A percentile compares a stretch with the other conserved stretches of the same genome.
Evolutionary conservation across 1,140 invertebrate genomes (phyloP).

Genomic region (Scaptomyza graminum): DNA sequence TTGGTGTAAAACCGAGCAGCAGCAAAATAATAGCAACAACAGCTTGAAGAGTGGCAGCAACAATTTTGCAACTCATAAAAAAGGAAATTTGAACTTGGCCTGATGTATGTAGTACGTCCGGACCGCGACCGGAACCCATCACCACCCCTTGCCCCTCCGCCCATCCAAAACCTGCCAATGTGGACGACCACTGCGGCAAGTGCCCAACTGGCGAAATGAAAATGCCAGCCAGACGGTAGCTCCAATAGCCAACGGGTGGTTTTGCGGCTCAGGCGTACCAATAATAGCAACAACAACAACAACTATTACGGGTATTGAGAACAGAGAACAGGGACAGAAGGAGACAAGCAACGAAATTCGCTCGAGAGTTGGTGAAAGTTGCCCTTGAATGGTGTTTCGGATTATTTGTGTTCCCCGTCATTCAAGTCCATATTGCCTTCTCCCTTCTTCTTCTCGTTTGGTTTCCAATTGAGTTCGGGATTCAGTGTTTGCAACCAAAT

Average conservation of each 20-base stretch:
- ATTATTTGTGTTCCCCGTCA: conserved; percentile 49
- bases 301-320: background rate
- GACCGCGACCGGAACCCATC: conserved; percentile 43
- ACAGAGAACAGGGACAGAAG: conserved; percentile 1
- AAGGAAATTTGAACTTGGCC: conserved; percentile 80
- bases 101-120: conserved; percentile 70
- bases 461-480: conserved; percentile 62
- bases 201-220: conserved; percentile 63
- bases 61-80: conserved; percentile 57
- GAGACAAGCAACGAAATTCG: conserved; percentile 42
- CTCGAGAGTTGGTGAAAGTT: conserved; percentile 73
- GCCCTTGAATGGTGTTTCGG: conserved; percentile 79
- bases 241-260: conserved; percentile 18
- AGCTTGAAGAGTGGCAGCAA: conserved; percentile 26
- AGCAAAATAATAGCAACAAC: conserved; percentile 42
- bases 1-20: conserved; percentile 5
- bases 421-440: conserved; percentile 33
- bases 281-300: conserved; percentile 24
- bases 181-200: conserved; percentile 74
- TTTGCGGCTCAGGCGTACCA: conserved; percentile 9
- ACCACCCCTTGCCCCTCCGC: conserved; percentile 76
- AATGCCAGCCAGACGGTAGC: conserved; percentile 73
- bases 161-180: conserved; percentile 12
- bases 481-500: conserved; percentile 64
- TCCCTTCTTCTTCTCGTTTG: conserved; percentile 6